Base-by-base conservation (phyloP, 2,888 invertebrate species). In the Eristalinus sepulchralis region DNA sequence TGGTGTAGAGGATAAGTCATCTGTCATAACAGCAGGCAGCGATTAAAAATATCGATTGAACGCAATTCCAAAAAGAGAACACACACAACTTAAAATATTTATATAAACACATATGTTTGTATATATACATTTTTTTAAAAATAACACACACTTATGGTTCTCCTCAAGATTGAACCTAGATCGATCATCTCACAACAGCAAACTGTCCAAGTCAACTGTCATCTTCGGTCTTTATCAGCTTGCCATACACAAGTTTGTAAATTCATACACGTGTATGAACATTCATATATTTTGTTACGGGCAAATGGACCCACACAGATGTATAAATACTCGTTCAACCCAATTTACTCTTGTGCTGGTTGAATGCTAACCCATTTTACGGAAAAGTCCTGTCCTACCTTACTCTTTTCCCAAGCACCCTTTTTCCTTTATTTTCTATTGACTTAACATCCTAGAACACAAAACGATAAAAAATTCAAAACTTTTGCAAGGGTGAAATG, bases 391-490 rank as follows among this genome's bases (percentile, higher is more conserved):
- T 27, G 5, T 27, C 5, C 27, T 27, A 27, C 27, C 27, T 5
- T 5, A 3, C 27, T 27, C 27, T 3, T 27, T 27, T 27, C 27
- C 27, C 2, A 2, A 27, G 2, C 5, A 17, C 6, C 39, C n/a
- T 39, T 4, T 39, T 17, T 39, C 13, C 6, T 34, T 10, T 31
- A 4, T 34, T 9, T 34, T 10, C 34, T 10, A 34, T 34, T 34
- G 8, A 9, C 34, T 34, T 8, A 34, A 34, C 10, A 9, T 9
- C 17, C 17, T n/a, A 27, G 27, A 27, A 27, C 27, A n/a, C 20
- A 55, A 17, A 64, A 64, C 63, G 63, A 55, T 55, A 55, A 53
- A 55, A 64, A 63, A 63, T 64, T 53, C 63, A 73, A 73, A 63
- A 55, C 34, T 24, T 62, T 73, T 64, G 24, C 1, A 62, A 6